phyloP scores from a whole-genome alignment of 2,888 invertebrate genomes.

The Lithosia quadra region DNA sequence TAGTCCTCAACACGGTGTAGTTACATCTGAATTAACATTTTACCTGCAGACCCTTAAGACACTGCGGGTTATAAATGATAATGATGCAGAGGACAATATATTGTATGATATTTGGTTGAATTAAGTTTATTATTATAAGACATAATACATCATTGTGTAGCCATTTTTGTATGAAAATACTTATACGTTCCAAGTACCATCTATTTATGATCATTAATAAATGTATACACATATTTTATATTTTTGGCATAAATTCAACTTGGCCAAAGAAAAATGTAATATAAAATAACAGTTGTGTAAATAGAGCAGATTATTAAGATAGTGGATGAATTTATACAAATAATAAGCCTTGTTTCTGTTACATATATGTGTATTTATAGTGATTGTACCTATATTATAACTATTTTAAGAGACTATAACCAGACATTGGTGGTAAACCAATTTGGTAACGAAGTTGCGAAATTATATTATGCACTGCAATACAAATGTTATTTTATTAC shows the following conservation, averaged over 20 bases:
- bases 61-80: constrained; percentile 91
- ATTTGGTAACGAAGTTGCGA: constrained; percentile 10
- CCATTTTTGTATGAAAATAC: constrained; percentile 36
- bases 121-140: constrained; percentile 63
- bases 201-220: constrained; percentile 15
- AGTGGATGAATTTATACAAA: constrained; percentile 23
- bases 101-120: constrained; percentile 94
- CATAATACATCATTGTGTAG: constrained; percentile 37
- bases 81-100: constrained; percentile 91
- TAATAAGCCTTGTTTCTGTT: constrained; percentile 20
- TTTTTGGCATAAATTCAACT: constrained; percentile 32
- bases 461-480: constrained; percentile 19
- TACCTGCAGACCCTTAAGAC: constrained; percentile 95
- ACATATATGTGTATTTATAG: constrained; percentile 7
- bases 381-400: constrained; percentile 13
- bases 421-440: constrained; percentile 4
- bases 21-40: constrained; percentile 96
- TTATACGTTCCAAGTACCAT: constrained; percentile 26
- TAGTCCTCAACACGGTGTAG: constrained; percentile 98
- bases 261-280: constrained; percentile 37
- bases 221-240: constrained; percentile 12
- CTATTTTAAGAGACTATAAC: constrained; percentile 11
- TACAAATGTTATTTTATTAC: constrained; percentile 6
- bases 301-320: constrained; percentile 41
- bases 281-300: constrained; percentile 36